Base-by-base conservation (phyloP, 2,888 invertebrate genomes). In the Ethmia dodecea region DNA sequence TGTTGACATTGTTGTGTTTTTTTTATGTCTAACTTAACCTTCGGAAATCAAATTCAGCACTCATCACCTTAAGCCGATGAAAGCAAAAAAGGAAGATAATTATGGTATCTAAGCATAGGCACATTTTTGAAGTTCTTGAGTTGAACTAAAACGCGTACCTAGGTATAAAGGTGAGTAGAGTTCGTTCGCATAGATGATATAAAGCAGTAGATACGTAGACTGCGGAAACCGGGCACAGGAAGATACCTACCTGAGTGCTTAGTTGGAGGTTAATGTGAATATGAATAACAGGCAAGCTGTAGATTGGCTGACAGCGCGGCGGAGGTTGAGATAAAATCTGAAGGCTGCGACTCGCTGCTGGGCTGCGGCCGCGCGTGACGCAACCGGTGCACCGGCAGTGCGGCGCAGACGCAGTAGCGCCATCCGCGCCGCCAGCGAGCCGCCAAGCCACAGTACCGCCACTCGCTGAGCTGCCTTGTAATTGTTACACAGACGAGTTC, bases 401-500 rank as follows among this genome's bases (percentile, higher is more conserved):
- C 47, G 54, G 52, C 66, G 72, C 74, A 83, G 80, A 78, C 81
- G 70, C 64, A 61, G 65, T 66, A 78, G 80, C 83, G 81, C 79
- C 80, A 68, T 51, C 45, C 55, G 61, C 65, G 60, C 47, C 48
- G 60, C 66, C 59, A 66, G 59, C 59, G 67, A 59, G 62, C 61
- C 61, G 60, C 79, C 78, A 66, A 49, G 45, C 55, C 60, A 64
- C 62, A n/a, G n/a, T 47, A 58, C 62, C 60, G 29, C 29, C 29
- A 60, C 63, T 64, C 57, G 61, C 60, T 61, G 61, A 73, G 70
- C 76, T 77, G 70, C 31, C 66, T 74, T 67, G 69, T 79, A 79
- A 83, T 83, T 81, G 75, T 77, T 80, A 75, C 73, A 74, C 76
- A 73, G 78, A 79, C 81, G 72, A 76, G 79, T 77, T 75, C 71